Evolutionary conservation across 2,888 invertebrate species (phyloP), one percentile per base, ranked within the genome.

Genomic region (Nesidiocoris tenuis): DNA sequence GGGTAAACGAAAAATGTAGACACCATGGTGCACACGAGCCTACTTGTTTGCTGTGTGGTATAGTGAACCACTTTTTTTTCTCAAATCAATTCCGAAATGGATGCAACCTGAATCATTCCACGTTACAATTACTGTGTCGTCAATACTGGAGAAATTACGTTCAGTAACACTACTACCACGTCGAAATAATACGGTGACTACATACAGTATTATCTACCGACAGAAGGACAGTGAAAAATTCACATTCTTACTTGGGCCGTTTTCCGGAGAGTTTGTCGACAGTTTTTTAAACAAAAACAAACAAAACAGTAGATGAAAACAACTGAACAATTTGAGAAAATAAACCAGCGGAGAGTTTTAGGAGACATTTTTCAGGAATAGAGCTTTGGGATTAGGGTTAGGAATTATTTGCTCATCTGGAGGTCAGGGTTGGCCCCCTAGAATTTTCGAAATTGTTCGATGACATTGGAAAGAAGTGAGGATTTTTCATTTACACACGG

Each of bases 1-100:
- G 39, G 39, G 39, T n/a, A n/a, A n/a, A n/a, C n/a, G 24, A 66
- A 66, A 74, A 65, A 66, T 75, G 66, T 75, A 66, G 66, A 75
- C 66, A 75, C 65, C 55, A 74, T 64, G 74, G 64, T 74, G 65
- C 54, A n/a, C n/a, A n/a, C n/a, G n/a, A 12, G 39, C 39, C 39
- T 39, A 39, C 39, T n/a, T n/a, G n/a, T n/a, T n/a, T 39, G 39
- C 39, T 39, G 39, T 39, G 39, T 39, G 39, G 12, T 17, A 23
- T 67, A 67, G 39, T 54, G 55, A 67, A 56, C 12, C 67, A 56
- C 22, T 55, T 56, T 67, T 56, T 9, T n/a, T n/a, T n/a, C n/a
- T n/a, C n/a, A n/a, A 39, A 39, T 67, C 67, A 23, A 67, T 54
- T 19, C 55, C 67, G 19, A 23, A 56, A 54, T 22, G 55, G 0